A percentile compares a stretch with the other conserved stretches of the same genome.
Conservation (phyloP, 2,113 vertebrate species). For the Trochalopteron elliotii region DNA sequence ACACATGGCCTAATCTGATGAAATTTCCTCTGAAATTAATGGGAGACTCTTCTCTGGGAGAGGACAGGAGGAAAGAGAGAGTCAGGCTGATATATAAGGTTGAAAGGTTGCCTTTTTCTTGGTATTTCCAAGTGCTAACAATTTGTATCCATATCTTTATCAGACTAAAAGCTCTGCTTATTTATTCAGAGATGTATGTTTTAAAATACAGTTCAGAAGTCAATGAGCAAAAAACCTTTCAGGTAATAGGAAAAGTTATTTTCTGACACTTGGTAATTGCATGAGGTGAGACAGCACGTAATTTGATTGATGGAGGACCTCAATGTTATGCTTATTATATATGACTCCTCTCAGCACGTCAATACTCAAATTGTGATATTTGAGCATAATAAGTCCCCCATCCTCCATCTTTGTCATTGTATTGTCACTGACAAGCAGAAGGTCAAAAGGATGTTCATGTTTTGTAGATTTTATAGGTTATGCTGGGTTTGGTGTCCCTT, state of each 20-base stretch:
- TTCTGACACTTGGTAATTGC: not conserved
- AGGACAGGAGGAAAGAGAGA: not conserved
- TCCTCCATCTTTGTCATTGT: not conserved
- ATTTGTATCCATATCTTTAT: not conserved
- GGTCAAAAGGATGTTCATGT: not conserved
- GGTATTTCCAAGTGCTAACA: not conserved
- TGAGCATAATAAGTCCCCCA: not conserved
- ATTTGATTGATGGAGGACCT: not conserved
- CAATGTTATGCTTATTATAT: not conserved
- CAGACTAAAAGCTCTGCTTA: not conserved
- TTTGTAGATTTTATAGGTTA: not conserved
- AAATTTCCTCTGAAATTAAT: not conserved
- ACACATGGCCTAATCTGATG: not conserved
- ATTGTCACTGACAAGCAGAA: not conserved
- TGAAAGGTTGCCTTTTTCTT: not conserved
- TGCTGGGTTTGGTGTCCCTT: not conserved
- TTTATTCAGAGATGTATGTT: not conserved
- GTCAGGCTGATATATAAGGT: not conserved
- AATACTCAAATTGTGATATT: not conserved
- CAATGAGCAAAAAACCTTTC: not conserved
- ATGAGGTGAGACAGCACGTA: not conserved
- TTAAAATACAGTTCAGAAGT: not conserved
- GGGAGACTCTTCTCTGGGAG: not conserved
- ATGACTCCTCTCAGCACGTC: not conserved
- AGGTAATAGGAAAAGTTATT: not conserved